These are phyloP conservation scores for Lanistes nyassanus DNA, from an alignment of 1,140 invertebrate genomes.

Conservation along the genomic window DNA sequence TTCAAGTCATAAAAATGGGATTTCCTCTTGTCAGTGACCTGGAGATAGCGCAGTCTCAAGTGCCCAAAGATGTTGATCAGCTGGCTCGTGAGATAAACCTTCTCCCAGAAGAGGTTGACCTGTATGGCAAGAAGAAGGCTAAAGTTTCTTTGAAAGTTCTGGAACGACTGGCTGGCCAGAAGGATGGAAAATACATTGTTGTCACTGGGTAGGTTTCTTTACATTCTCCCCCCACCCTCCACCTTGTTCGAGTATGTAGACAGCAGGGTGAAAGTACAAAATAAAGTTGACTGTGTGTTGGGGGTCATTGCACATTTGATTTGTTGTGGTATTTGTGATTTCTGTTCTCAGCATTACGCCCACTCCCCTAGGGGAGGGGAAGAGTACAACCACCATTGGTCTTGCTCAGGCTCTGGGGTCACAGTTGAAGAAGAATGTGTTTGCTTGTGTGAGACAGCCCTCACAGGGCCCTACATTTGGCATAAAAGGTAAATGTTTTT, in stretches of 20 bases:
- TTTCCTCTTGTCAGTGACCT: constrained; percentile 81
- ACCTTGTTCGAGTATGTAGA: too few relatives aligned
- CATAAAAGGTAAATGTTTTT: constrained; percentile 79
- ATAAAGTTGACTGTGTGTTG: too few relatives aligned
- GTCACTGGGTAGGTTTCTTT: constrained; percentile 83
- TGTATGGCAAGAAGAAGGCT: constrained; percentile 94
- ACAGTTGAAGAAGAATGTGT: constrained; percentile 85
- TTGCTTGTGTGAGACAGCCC: constrained; percentile 97
- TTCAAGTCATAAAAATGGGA: too few relatives aligned
- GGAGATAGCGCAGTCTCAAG: constrained; percentile 85
- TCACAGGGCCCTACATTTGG: constrained; percentile 99
- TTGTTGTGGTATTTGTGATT: constrained; percentile 18
- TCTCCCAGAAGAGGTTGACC: constrained; percentile 81
- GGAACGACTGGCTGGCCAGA: constrained; percentile 77
- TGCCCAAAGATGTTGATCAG: constrained; percentile 82
- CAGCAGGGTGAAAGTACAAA: too few relatives aligned
- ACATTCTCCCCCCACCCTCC: too few relatives aligned
- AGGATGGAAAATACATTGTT: constrained; percentile 92
- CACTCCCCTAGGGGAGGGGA: constrained; percentile 96
- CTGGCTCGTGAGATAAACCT: constrained; percentile 71
- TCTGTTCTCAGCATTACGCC: constrained; percentile 84
- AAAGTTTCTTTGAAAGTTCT: constrained; percentile 90
- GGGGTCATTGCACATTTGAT: too few relatives aligned
- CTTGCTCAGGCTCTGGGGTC: constrained; percentile 91
- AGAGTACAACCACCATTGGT: constrained; percentile 95